Evolutionary conservation across 2,113 vertebrate species (phyloP).

Genomic region (Trochalopteron elliotii): DNA sequence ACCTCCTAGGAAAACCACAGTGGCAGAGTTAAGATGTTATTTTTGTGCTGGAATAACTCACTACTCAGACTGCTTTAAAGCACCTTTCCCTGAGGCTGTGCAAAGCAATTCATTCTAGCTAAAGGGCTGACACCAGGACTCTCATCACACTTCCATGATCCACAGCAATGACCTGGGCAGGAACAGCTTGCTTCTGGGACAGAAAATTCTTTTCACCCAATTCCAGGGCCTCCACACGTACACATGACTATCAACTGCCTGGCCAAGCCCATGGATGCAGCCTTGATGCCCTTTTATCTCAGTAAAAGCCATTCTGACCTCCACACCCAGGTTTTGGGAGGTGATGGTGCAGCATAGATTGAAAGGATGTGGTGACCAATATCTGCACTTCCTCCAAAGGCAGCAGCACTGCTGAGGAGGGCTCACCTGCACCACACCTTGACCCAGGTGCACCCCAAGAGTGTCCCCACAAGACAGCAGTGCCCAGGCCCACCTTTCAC

Average conservation of each 20-base stretch:
- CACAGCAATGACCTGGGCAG: not conserved
- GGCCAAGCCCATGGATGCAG: not conserved
- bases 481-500: constrained; percentile 78
- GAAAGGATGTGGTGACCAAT: not conserved
- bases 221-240: not conserved
- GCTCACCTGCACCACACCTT: not conserved
- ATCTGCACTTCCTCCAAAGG: not conserved
- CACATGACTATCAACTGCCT: not conserved
- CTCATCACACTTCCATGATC: not conserved
- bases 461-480: not conserved
- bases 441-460: not conserved
- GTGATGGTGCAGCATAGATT: not conserved
- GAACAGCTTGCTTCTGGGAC: not conserved
- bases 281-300: not conserved
- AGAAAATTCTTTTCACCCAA: not conserved
- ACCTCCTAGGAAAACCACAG: not conserved
- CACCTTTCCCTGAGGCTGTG: not conserved
- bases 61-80: not conserved
- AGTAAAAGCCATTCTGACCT: not conserved
- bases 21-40: not conserved
- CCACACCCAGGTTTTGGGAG: not conserved
- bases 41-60: not conserved
- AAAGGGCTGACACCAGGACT: not conserved
- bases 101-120: not conserved
- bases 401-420: not conserved